These are phyloP conservation scores for Psittacula cyanocephala DNA, from an alignment of 2,113 vertebrate species.

Conservation along the genomic window DNA sequence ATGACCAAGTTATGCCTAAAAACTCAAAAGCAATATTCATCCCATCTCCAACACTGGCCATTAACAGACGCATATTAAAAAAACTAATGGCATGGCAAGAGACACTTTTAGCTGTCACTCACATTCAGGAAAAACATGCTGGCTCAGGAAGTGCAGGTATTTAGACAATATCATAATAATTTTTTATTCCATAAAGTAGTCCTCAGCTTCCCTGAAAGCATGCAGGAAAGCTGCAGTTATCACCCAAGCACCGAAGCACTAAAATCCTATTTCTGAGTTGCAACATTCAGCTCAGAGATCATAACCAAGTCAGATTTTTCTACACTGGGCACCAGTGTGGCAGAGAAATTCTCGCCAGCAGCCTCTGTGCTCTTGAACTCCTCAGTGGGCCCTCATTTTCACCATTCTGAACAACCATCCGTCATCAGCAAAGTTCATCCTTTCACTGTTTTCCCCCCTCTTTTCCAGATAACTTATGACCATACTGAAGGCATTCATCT, in stretches of 20 bases:
- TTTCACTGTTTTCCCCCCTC: neutral
- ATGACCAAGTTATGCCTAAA: neutral
- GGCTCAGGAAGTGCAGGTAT: neutral
- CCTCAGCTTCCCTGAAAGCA: neutral
- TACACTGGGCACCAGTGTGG: accelerated
- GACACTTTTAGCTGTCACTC: neutral
- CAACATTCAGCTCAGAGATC: neutral
- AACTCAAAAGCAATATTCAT: neutral
- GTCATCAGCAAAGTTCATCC: neutral
- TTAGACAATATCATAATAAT: neutral
- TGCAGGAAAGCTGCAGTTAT: neutral
- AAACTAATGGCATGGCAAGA: neutral
- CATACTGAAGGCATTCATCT: neutral
- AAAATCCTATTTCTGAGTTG: neutral
- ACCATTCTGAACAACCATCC: neutral
- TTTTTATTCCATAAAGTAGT: neutral
- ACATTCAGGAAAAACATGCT: neutral
- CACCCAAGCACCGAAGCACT: neutral
- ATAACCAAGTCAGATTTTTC: neutral
- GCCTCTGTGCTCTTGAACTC: neutral
- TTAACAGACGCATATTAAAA: neutral
- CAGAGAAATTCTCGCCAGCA: neutral
- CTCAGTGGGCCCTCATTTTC: neutral
- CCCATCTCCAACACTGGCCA: neutral
- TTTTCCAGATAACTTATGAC: neutral